These are phyloP conservation scores for Halichoerus grypus DNA, from an alignment of 2,113 vertebrate genomes.

Conservation along the genomic window DNA sequence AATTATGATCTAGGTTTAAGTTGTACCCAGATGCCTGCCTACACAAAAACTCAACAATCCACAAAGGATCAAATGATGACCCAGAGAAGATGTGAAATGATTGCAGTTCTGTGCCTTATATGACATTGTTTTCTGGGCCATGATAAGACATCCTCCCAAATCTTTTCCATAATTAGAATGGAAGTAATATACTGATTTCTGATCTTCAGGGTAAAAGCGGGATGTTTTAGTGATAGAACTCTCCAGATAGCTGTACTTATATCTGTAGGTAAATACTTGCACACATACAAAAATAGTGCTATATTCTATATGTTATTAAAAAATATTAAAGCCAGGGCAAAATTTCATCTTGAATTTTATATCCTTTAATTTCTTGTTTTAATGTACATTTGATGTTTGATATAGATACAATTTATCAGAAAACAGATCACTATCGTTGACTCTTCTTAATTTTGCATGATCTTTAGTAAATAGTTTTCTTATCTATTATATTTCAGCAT, in stretches of 20 bases:
- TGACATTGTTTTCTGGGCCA: not conserved
- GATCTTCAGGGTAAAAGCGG: not conserved
- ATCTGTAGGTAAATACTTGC: not conserved
- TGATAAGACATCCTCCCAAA: not conserved
- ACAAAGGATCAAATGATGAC: not conserved
- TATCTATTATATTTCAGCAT: conserved; percentile 9
- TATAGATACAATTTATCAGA: not conserved
- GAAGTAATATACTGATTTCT: not conserved
- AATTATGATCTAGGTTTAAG: not conserved
- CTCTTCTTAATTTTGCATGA: not conserved
- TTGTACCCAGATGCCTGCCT: not conserved
- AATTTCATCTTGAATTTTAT: not conserved
- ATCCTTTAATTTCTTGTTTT: not conserved
- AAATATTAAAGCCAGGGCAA: not conserved
- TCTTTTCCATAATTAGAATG: not conserved
- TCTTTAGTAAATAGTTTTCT: not conserved
- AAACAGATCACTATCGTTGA: not conserved
- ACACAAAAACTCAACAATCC: not conserved
- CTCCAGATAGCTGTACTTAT: not conserved
- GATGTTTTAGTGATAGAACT: not conserved
- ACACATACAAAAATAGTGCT: not conserved
- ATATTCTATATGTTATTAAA: not conserved
- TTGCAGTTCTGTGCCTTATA: not conserved
- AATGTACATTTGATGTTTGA: not conserved
- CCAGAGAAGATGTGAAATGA: not conserved